Evolutionary conservation across 2,888 invertebrate species (phyloP).

Genomic region (Drosophila neonasuta): DNA sequence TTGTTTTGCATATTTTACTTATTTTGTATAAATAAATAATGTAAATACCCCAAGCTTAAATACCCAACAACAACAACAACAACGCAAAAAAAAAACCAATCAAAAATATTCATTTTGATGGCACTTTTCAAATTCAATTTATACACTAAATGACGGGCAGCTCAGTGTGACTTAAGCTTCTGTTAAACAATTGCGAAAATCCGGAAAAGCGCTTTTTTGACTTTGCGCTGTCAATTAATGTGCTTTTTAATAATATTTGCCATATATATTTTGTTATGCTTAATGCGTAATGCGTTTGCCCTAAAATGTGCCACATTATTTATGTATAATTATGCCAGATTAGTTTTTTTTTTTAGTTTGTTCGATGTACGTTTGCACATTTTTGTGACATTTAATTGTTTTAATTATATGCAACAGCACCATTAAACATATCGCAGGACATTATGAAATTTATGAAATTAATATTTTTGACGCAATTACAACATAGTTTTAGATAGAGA

Average conservation of each 20-base stretch:
- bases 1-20: conserved; percentile 3
- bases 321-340: conserved; percentile 43
- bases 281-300: conserved; percentile 12
- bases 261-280: conserved; percentile 52
- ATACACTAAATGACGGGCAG: not conserved
- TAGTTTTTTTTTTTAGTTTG: conserved; percentile 33
- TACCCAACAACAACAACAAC: not conserved
- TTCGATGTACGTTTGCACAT: conserved; percentile 24
- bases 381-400: conserved; percentile 72
- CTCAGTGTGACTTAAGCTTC: conserved; percentile 12
- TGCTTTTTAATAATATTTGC: conserved; percentile 52
- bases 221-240: conserved; percentile 50
- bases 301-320: conserved; percentile 62
- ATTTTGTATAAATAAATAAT: not conserved
- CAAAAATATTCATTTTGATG: not conserved
- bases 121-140: conserved; percentile 7
- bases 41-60: not conserved
- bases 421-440: conserved; percentile 61
- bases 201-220: conserved; percentile 19
- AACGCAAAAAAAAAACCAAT: not conserved
- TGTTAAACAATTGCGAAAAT: conserved; percentile 18
- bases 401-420: conserved; percentile 62
- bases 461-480: conserved; percentile 55
- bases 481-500: conserved; percentile 23
- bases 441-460: conserved; percentile 69